Evolutionary conservation across 2,888 invertebrate species (phyloP).

Genomic region (Troides helena): DNA sequence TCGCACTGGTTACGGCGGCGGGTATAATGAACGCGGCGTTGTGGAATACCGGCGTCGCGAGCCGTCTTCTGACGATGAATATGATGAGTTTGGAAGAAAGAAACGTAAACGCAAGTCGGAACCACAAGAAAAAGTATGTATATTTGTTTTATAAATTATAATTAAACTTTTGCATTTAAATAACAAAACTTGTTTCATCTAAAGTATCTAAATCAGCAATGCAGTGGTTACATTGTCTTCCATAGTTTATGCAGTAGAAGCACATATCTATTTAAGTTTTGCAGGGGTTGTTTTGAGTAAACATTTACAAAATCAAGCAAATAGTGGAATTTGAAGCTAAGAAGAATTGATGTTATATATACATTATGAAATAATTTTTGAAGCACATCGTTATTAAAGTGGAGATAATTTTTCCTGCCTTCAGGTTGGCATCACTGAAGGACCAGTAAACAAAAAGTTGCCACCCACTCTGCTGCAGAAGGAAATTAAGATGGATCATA

Average conservation of each 20-base stretch:
- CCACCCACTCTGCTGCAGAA: conserved; percentile 71
- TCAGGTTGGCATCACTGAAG: conserved; percentile 81
- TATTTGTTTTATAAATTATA: conserved; percentile 17
- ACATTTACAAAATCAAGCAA: conserved; percentile 58
- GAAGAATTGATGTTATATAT: conserved; percentile 70
- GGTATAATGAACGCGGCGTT: conserved; percentile 96
- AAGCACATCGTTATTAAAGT: conserved; percentile 78
- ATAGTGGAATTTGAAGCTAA: conserved; percentile 72
- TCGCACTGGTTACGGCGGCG: conserved; percentile 90
- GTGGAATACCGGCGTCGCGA: conserved; percentile 96
- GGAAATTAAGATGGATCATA: conserved; percentile 60
- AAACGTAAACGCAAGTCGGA: conserved; percentile 77
- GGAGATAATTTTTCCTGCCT: conserved; percentile 81
- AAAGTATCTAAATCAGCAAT: conserved; percentile 4
- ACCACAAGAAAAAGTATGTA: conserved; percentile 49
- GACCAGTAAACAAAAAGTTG: conserved; percentile 74
- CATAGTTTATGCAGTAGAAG: conserved; percentile 23
- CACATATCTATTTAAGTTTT: conserved; percentile 25
- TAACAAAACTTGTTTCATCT: conserved; percentile 5
- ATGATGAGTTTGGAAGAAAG: conserved; percentile 92
- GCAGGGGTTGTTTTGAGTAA: conserved; percentile 28
- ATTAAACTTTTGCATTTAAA: conserved; percentile 4
- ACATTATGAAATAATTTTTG: conserved; percentile 61
- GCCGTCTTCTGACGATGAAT: conserved; percentile 95
- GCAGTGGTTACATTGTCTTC: conserved; percentile 10